Conservation (phyloP, 2,888 invertebrate species). For the Cartodere bifasciata region DNA sequence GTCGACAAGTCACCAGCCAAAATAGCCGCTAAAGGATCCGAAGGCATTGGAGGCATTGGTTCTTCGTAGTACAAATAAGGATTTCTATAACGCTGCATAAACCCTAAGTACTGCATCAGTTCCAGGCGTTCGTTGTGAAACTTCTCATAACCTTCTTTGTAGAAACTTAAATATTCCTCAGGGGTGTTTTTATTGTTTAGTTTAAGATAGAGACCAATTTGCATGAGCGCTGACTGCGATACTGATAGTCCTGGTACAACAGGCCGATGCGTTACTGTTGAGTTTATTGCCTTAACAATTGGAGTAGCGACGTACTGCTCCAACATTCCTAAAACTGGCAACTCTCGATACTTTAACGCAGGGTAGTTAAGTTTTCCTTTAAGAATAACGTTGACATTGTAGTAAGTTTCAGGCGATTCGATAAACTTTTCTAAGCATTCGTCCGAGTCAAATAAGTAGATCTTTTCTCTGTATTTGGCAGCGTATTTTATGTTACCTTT, state of each 20-base stretch:
- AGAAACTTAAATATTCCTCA: slow-evolving; percentile 26
- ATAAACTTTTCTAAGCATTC: slow-evolving; percentile 42
- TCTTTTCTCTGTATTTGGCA: slow-evolving; percentile 37
- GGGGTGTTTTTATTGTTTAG: slow-evolving; percentile 34
- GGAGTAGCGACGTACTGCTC: slow-evolving; percentile 45
- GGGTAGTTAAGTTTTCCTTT: slow-evolving; percentile 30
- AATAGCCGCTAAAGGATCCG: no score
- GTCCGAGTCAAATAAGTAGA: slow-evolving; percentile 44
- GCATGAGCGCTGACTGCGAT: slow-evolving; percentile 40
- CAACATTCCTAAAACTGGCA: slow-evolving; percentile 47
- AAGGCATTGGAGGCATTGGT: slow-evolving; percentile 21
- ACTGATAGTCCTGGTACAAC: slow-evolving; percentile 46
- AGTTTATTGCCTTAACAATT: slow-evolving; percentile 42
- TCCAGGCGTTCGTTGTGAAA: slow-evolving; percentile 27
- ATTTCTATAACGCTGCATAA: slow-evolving; percentile 40
- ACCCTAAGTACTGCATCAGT: slow-evolving; percentile 29
- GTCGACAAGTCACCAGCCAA: no score
- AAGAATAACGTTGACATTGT: slow-evolving; percentile 34
- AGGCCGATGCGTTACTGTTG: slow-evolving; percentile 41
- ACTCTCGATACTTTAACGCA: slow-evolving; percentile 33
- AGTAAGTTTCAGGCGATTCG: slow-evolving; percentile 38
- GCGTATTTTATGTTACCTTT: slow-evolving; percentile 38
- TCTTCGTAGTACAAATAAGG: slow-evolving; percentile 40
- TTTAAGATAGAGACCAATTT: slow-evolving; percentile 46
- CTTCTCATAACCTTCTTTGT: slow-evolving; percentile 32